Base-by-base conservation (phyloP, 2,113 vertebrate species). In the Hystrix cristata region DNA sequence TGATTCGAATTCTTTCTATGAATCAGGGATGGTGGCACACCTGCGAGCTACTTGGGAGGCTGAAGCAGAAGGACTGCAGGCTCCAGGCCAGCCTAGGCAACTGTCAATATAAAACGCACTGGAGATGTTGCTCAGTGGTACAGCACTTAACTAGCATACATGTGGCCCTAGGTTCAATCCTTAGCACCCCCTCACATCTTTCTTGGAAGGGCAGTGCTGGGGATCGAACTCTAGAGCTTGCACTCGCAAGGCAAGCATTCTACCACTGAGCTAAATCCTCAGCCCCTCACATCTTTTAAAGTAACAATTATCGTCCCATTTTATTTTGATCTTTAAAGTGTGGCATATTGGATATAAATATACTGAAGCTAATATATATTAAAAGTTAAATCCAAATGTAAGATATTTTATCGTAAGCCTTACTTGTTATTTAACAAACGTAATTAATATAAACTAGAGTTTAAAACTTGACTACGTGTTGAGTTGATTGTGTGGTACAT, bases 361-460 rank as follows among this genome's bases (percentile, higher is more conserved):
- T 94, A 71, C 27, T 67, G 94, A 95, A 87, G 18, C 1, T 90
- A 16, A 48, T 48, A 14, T 55, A 53, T 59, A 71, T 48, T 76
- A 94, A 90, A 72, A 12, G 23, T 82, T 82, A 97, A 87, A 11
- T 81, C 23, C 53, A 87, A 91, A 92, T 81, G 16, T 85, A 90
- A 87, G 19, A 53, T 21, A 65, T 62, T 89, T 90, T 64, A 57
- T 43, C 64, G 46, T 76, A 93, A 86, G 7, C 31, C 59, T 69
- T 48, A 65, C 67, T 88, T 89, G 14, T 25, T 85, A 89, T 25
- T 3, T 25, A 86, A 67, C 18, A 81, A 69, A 60, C 31, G 21
- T 81, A 81, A 91, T 69, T 46, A 69, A 83, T 21, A 27, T 9
- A 82, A 51, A 72, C 19, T 53, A 48, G 14, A 72, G 16, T 34